Evolutionary conservation across 2,113 vertebrate species (phyloP).

Genomic region (Blennius ocellaris): DNA sequence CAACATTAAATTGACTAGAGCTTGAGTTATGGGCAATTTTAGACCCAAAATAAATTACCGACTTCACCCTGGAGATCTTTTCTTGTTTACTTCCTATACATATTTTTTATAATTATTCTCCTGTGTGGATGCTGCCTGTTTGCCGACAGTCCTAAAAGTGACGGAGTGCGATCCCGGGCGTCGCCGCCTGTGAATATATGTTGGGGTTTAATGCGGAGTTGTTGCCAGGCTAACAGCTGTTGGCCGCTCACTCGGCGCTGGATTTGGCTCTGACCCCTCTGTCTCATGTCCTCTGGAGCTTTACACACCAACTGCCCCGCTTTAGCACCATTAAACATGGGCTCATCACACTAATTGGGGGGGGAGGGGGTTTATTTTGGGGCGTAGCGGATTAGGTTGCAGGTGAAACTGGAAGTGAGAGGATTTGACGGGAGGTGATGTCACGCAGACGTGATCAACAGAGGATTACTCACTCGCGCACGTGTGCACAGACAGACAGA

Average conservation of each 20-base stretch:
- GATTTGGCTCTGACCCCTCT: conserved; percentile 42
- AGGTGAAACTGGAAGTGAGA: conserved; percentile 13
- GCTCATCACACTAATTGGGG: conserved; percentile 26
- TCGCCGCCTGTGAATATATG: conserved; percentile 24
- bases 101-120: conserved; percentile 9
- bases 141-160: conserved; percentile 19
- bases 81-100: conserved; percentile 1
- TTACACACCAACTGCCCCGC: conserved; percentile 10
- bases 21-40: too few species aligned
- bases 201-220: conserved; percentile 34
- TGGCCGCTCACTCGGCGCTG: conserved; percentile 33
- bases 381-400: conserved; percentile 7
- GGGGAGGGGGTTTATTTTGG: conserved; percentile 19
- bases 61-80: conserved; percentile 5
- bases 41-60: background rate
- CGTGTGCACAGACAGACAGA: background rate
- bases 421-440: conserved; percentile 22
- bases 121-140: background rate
- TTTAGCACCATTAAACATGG: conserved; percentile 33
- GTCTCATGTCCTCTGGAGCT: conserved; percentile 34
- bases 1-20: background rate
- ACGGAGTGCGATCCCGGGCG: conserved; percentile 2
- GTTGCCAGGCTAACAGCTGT: conserved; percentile 56
- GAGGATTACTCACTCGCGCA: too few species aligned
- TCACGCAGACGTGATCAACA: conserved; percentile 37